Base-by-base conservation (phyloP, 2,888 invertebrate species). In the Panorpa germanica region DNA sequence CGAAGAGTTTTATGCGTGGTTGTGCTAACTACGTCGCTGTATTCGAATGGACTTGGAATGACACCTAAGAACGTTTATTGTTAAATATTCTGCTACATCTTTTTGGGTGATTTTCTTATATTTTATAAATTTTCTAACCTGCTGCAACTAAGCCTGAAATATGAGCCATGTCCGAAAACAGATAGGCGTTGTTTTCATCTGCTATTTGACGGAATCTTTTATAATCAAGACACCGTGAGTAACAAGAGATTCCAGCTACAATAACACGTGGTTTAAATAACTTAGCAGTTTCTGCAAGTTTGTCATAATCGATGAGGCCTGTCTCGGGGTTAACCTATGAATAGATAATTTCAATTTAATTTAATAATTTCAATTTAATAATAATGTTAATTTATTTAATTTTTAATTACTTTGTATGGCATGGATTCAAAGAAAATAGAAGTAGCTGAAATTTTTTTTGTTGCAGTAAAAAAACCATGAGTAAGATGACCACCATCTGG, bases 391-490 rank as follows among this genome's bases (percentile, higher is more conserved):
- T 15, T 45, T 43, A 4, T 38, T 36, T 38, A 52, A 45, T 5
- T 19, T n/a, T 9, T 18, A 24, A 8, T 39, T 42, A 88, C 78
- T 58, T 90, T 91, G 52, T 98, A 98, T 2, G 95, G 93, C 81
- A 95, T 83, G 34, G 93, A 91, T 59, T 96, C 93, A 51, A 96
- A 96, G 62, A 88, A 98, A 36, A 95, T 77, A 0, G 95, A 93
- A 1, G 95, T 93, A 5, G 93, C 93, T 0, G 95, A 96, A 35
- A 96, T 83, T 55, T 81, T 85, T 52, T 86, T 91, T 6, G 61
- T 73, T 5, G 73, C 61, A 1, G 93, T 93, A 59, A 85, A 83
- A 55, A 93, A 95, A 15, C 80, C 80, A 42, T 90, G 88, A 4
- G 86, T 86, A 37, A 88, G 67, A 57, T 98, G 96, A 1, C 96